Base-by-base conservation (phyloP, 2,888 invertebrate species). In the Neoscelio sp. region DNA sequence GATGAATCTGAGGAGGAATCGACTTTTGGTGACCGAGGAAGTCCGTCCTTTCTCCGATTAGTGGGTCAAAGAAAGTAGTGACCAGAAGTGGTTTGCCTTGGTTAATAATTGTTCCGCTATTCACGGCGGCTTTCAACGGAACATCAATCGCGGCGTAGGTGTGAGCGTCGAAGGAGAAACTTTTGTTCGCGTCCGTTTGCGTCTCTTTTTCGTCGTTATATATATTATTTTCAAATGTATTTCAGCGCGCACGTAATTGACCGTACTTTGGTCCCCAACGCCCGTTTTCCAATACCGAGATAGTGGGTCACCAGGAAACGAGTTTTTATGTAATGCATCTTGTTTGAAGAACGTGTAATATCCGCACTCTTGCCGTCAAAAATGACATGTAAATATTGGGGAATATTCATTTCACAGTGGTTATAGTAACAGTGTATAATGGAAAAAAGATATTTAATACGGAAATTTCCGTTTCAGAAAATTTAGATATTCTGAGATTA, bases 31-130 rank as follows among this genome's bases (percentile, higher is more conserved):
- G 82, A 82, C 84, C 78, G 80, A 82, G 82, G 83, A 83, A 82
- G 82, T 65, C n/a, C 68, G 79, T 81, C 88, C 88, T 89, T 89
- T 89, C 88, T 88, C 88, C 84, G 85, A 85, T 88, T 86, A 88
- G 89, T 89, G 80, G 89, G 89, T 88, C 89, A 85, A 88, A 88
- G 89, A 89, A 89, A 89, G 89, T 89, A 86, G 87, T 85, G 80
- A 78, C 80, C 85, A 84, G 82, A 82, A 89, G 89, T 87, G 85
- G 89, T 89, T 89, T 83, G 82, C 89, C 89, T 89, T 88, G 89
- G 87, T 83, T 86, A 86, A 88, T 87, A 86, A 85, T 87, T 85
- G 83, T 83, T 79, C 84, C 77, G 67, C 79, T 64, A 67, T 67
- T 40, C 64, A 62, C 54, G 60, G 52, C 46, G 58, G 35, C 73